Percentiles rank a stretch among this genome's conserved stretches.
Conservation (phyloP, 2,113 vertebrate species). For the Pedionomus torquatus region DNA sequence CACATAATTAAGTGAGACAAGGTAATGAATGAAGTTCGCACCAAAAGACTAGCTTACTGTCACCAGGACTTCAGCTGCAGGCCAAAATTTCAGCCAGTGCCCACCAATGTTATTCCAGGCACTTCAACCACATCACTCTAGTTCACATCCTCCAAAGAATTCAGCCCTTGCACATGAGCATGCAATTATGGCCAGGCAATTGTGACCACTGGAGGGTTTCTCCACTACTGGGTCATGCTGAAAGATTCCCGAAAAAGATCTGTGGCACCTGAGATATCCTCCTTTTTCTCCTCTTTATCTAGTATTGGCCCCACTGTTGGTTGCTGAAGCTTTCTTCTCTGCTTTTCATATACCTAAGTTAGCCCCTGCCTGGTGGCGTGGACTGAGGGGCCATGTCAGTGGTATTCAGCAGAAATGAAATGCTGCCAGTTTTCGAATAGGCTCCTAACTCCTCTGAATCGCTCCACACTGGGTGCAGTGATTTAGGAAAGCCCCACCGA, state of each 20-base stretch:
- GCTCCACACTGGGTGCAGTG: neutral
- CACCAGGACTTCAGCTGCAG: neutral
- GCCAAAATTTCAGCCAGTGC: neutral
- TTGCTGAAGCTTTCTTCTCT: neutral
- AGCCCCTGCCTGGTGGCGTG: rapidly evolving
- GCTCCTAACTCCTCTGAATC: neutral
- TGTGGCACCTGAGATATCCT: neutral
- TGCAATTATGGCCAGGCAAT: neutral
- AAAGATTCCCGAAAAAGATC: neutral
- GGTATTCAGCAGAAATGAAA: neutral
- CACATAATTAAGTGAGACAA: neutral
- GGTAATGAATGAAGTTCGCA: neutral
- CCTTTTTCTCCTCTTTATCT: neutral
- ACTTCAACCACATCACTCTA: neutral
- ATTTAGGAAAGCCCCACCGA: neutral
- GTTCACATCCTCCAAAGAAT: neutral
- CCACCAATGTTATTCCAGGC: neutral
- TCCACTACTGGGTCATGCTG: neutral
- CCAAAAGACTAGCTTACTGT: neutral
- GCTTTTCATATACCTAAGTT: neutral
- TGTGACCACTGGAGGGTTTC: neutral
- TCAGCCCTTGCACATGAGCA: neutral
- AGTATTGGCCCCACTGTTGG: rapidly evolving
- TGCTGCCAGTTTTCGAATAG: neutral
- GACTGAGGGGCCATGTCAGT: neutral